Evolutionary conservation across 2,888 invertebrate genomes (phyloP).

Genomic region (Acleris holmiana): DNA sequence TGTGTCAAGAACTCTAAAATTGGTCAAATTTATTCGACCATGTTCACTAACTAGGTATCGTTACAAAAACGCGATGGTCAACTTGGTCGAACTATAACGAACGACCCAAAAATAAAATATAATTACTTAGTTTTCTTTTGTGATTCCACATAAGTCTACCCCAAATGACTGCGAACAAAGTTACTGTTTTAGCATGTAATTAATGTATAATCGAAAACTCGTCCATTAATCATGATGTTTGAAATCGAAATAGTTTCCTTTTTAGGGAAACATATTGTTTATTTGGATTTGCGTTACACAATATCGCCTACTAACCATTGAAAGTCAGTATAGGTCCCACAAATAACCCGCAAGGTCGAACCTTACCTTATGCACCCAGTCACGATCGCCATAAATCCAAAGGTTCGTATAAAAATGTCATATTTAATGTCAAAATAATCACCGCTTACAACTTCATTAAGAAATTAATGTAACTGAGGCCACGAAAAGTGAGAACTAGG

Average conservation of each 20-base stretch:
- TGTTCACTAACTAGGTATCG: conserved; percentile 40
- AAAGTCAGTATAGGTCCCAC: background rate
- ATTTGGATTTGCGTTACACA: conserved; percentile 12
- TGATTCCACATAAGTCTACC: background rate
- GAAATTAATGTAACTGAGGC: conserved; percentile 47
- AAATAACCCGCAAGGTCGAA: conserved; percentile 13
- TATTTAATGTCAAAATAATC: conserved; percentile 26
- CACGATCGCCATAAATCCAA: conserved; percentile 26
- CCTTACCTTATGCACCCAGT: conserved; percentile 13
- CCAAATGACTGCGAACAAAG: no score
- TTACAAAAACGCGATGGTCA: conserved; percentile 31
- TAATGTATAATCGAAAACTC: no score
- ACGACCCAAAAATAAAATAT: background rate
- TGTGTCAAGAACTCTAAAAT: conserved; percentile 57
- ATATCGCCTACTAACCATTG: background rate
- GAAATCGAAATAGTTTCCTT: background rate
- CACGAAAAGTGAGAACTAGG: conserved; percentile 70
- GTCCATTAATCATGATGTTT: no score
- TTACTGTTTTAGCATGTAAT: no score
- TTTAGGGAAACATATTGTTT: background rate
- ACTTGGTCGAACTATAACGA: conserved; percentile 12
- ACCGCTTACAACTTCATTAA: conserved; percentile 25
- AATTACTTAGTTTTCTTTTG: background rate
- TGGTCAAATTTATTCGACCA: conserved; percentile 47
- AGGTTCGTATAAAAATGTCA: conserved; percentile 23